Base-by-base conservation (phyloP, 2,113 vertebrate genomes). In the Zosterops pallidus region DNA sequence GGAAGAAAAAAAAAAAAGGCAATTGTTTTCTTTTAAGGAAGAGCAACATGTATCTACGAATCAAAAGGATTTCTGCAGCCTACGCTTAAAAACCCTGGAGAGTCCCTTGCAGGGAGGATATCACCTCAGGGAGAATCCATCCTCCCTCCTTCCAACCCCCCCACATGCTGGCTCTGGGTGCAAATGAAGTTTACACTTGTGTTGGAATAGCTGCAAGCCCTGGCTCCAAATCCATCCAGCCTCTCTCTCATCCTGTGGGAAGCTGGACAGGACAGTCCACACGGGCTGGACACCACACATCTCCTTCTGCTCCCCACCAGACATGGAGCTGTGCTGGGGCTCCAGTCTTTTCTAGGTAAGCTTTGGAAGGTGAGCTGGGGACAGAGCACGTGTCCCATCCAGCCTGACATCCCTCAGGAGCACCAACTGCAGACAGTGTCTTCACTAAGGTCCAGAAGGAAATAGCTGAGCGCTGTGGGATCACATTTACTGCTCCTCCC, bases 11-110 rank as follows among this genome's bases (percentile, higher is more conserved):
- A 12, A 46, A 47, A 9, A 46, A 60, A 44, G 2, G 4, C 12
- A 37, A 25, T 81, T 77, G 57, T 84, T 89, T 92, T 84, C n/a
- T 82, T 94, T 92, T 31, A 64, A 82, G 92, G 59, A 62, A 74
- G 20, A 81, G 41, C 21, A 79, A 69, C 42, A 24, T 15, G 18
- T 80, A 85, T 62, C 46, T 91, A 42, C 0, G 1, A 90, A 95
- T 94, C 71, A 90, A 80, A 84, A 79, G 72, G 23, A 50, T 85
- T 92, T 94, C 37, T 87, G 67, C 84, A 94, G 29, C 84, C 91
- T 77, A 95, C 24, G 0, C 63, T 85, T 65, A 83, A 86, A 77
- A 89, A 39, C 88, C 86, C 86, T 31, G 80, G 79, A 86, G 91
- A 86, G 64, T 92, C 80, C 80, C 89, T 90, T 0, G 2, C 10